Conservation (phyloP, 2,888 invertebrate genomes). For the Clunio marinus region DNA sequence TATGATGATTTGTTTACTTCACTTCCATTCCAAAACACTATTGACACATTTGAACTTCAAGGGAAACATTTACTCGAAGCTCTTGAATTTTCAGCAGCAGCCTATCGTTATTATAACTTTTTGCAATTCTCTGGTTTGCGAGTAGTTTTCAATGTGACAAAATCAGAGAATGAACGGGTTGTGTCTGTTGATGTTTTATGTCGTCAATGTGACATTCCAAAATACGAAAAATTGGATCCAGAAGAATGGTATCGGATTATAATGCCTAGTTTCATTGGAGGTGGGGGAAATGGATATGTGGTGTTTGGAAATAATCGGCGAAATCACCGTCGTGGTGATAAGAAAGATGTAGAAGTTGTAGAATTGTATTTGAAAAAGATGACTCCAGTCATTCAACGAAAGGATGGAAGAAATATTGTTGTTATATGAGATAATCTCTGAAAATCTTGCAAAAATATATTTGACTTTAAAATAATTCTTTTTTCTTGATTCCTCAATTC, state of each 20-base stretch:
- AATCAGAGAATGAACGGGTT: constrained; percentile 59
- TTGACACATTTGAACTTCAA: constrained; percentile 65
- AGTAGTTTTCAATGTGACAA: constrained; percentile 58
- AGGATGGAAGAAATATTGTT: constrained; percentile 28
- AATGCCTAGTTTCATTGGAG: constrained; percentile 58
- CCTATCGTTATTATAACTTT: constrained; percentile 18
- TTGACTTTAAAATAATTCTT: neutral
- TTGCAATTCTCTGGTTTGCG: constrained; percentile 55
- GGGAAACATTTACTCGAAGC: constrained; percentile 63
- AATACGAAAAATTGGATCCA: constrained; percentile 57
- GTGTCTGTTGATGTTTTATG: constrained; percentile 57
- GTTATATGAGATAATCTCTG: neutral
- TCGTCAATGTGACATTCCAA: constrained; percentile 60
- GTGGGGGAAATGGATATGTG: constrained; percentile 67
- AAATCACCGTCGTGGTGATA: constrained; percentile 4
- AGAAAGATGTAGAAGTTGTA: constrained; percentile 1
- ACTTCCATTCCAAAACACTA: constrained; percentile 71
- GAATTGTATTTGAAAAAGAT: constrained; percentile 40
- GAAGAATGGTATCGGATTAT: constrained; percentile 60
- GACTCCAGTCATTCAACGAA: constrained; percentile 24
- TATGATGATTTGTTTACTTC: constrained; percentile 64
- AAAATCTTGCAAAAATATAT: neutral
- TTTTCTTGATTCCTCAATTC: neutral
- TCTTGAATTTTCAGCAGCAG: constrained; percentile 57
- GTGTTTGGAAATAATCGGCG: constrained; percentile 46